phyloP scores from a whole-genome alignment of 2,797 vertebrate genomes.

The Periophthalmus magnuspinnatus region DNA sequence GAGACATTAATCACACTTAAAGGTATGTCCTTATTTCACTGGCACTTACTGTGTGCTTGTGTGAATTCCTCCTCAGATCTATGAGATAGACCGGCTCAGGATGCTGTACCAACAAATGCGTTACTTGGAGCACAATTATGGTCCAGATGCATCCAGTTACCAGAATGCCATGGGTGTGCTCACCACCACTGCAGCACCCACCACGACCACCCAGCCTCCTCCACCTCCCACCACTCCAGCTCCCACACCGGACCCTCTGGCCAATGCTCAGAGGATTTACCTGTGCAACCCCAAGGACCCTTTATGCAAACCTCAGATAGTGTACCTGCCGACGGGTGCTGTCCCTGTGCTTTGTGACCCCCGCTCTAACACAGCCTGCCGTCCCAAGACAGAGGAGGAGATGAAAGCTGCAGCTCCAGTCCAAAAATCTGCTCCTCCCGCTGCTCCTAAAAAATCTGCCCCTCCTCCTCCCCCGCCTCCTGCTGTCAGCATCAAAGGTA shows the following conservation, averaged over 20 bases:
- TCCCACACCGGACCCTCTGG: constrained; percentile 57
- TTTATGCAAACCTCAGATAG: constrained; percentile 73
- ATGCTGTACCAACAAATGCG: constrained; percentile 82
- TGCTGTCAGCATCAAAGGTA: constrained; percentile 46
- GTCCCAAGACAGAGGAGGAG: constrained; percentile 49
- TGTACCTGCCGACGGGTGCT: constrained; percentile 72
- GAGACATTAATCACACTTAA: constrained; percentile 16
- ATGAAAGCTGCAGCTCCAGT: constrained; percentile 38
- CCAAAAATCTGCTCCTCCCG: constrained; percentile 27
- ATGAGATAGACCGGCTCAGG: constrained; percentile 78
- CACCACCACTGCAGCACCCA: constrained; percentile 47
- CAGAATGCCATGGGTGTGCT: constrained; percentile 66
- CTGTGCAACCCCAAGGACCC: constrained; percentile 74
- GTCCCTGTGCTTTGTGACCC: constrained; percentile 76
- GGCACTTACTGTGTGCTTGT: neutral
- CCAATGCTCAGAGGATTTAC: constrained; percentile 63
- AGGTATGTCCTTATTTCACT: neutral
- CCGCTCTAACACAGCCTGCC: constrained; percentile 67
- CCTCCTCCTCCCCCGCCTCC: constrained; percentile 40
- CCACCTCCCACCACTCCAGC: constrained; percentile 54
- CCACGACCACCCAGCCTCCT: constrained; percentile 53
- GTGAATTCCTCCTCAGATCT: constrained; percentile 49
- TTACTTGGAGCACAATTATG: constrained; percentile 70
- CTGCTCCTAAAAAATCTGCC: constrained; percentile 37
- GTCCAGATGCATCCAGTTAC: constrained; percentile 71